These are phyloP conservation scores for Stomatorhinus walkeri DNA, from an alignment of 2,797 vertebrate species.

Conservation along the genomic window DNA sequence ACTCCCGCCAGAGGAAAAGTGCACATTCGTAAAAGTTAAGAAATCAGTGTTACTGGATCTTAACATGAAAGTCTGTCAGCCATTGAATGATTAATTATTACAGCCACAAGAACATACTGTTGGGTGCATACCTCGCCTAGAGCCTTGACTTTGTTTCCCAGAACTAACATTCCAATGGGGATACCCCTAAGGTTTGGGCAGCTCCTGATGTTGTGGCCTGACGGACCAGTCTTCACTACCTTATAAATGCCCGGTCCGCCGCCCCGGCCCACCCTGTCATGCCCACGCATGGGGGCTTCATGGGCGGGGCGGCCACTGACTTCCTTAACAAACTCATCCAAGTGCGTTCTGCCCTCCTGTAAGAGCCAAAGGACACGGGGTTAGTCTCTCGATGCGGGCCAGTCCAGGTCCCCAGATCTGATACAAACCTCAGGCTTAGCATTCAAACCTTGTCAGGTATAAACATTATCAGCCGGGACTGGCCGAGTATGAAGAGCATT, in stretches of 20 bases:
- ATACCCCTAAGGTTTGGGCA: conserved; percentile 99
- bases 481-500: neutral
- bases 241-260: conserved; percentile 98
- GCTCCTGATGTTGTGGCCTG: conserved; percentile 99
- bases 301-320: conserved; percentile 84
- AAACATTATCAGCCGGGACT: neutral
- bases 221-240: conserved; percentile 99
- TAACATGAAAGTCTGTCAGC: neutral
- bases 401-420: conserved; percentile 12
- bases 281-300: conserved; percentile 82
- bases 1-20: neutral
- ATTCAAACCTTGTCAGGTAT: neutral
- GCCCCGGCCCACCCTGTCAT: conserved; percentile 81
- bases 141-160: conserved; percentile 99
- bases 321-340: conserved; percentile 92
- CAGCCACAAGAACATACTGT: conserved; percentile 75
- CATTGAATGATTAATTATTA: conserved; percentile 27
- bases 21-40: neutral
- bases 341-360: conserved; percentile 87
- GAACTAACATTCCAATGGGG: conserved; percentile 99
- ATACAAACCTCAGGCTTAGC: neutral
- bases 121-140: conserved; percentile 91
- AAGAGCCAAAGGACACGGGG: conserved; percentile 61
- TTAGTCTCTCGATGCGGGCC: conserved; percentile 41
- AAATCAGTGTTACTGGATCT: conserved; percentile 35